A percentile compares a stretch with the other conserved stretches of the same genome.
phyloP scores from a whole-genome alignment of 2,888 invertebrate species.

The Saturnia japonica region DNA sequence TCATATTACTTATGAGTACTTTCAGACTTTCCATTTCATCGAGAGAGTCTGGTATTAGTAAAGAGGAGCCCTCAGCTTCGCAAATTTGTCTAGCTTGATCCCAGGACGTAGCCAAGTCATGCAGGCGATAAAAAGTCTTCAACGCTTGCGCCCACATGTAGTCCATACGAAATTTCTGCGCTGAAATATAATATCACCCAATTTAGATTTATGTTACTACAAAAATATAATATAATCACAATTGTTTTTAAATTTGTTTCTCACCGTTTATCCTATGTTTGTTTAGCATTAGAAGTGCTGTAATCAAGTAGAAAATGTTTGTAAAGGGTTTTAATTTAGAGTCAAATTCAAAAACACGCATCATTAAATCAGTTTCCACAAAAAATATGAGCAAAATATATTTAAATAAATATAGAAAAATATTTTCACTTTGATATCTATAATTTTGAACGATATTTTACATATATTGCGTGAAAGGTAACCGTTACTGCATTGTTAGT shows the following conservation, averaged over 20 bases:
- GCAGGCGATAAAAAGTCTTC: conserved; percentile 51
- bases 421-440: background rate
- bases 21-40: conserved; percentile 56
- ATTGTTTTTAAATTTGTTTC: background rate
- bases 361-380: background rate
- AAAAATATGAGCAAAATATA: background rate
- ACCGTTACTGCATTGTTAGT: background rate
- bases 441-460: background rate
- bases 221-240: background rate
- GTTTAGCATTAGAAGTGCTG: background rate
- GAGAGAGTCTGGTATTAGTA: conserved; percentile 48
- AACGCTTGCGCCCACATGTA: conserved; percentile 56
- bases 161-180: conserved; percentile 53
- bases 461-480: background rate
- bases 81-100: conserved; percentile 53
- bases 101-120: conserved; percentile 53
- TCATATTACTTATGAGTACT: conserved; percentile 55
- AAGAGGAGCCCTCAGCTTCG: conserved; percentile 50
- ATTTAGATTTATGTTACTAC: background rate
- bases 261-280: background rate
- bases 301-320: background rate
- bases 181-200: conserved; percentile 30
- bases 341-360: background rate
- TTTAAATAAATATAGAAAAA: background rate
- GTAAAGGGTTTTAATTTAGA: background rate